Conservation (phyloP, 2,797 vertebrate species). For the Miichthys miiuy region DNA sequence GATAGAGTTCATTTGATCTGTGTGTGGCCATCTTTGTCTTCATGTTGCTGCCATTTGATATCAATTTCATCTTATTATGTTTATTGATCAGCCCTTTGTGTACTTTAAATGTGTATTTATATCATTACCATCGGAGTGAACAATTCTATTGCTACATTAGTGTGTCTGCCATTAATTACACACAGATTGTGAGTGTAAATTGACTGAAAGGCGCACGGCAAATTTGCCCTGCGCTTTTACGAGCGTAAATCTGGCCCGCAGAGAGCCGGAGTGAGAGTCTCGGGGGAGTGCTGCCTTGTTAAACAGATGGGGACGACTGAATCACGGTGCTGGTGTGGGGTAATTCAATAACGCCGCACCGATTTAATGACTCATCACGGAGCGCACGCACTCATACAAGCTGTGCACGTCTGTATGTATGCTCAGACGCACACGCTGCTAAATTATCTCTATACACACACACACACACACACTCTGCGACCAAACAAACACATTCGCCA, state of each 20-base stretch:
- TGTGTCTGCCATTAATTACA: conserved; percentile 22
- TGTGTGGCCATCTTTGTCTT: too few species aligned
- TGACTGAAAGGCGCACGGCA: conserved; percentile 27
- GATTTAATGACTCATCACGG: conserved; percentile 60
- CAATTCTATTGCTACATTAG: neutral
- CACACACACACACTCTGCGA: too few species aligned
- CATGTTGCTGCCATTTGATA: too few species aligned
- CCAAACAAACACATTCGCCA: conserved; percentile 18
- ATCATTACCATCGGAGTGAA: neutral
- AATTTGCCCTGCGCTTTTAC: conserved; percentile 15
- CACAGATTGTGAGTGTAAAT: conserved; percentile 31
- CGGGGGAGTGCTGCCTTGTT: conserved; percentile 39
- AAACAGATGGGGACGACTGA: conserved; percentile 62
- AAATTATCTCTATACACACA: conserved; percentile 19
- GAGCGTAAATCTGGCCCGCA: conserved; percentile 36
- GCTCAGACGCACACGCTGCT: conserved; percentile 5
- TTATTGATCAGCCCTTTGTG: neutral
- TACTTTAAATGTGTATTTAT: neutral
- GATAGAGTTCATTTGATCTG: too few species aligned
- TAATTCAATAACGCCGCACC: conserved; percentile 63
- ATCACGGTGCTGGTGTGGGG: conserved; percentile 37
- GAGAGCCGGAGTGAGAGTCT: conserved; percentile 32
- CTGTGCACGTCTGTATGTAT: neutral
- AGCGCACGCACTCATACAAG: conserved; percentile 30
- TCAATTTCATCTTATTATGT: too few species aligned